A percentile compares a stretch with the other conserved stretches of the same genome.
Conservation (phyloP, 1,140 invertebrate species). For the Drosophila yakuba region DNA sequence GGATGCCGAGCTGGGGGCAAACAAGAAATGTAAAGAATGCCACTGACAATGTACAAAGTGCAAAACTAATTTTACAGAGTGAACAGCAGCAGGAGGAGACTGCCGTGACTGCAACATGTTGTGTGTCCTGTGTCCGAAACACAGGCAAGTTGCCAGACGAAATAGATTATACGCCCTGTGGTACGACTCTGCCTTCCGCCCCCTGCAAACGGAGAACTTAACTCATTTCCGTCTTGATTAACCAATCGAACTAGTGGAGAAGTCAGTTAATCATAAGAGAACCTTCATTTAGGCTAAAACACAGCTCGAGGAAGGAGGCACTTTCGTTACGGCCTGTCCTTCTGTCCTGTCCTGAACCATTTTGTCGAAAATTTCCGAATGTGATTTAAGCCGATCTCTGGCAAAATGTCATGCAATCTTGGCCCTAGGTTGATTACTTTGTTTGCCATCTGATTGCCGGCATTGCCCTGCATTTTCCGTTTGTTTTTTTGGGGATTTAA, state of each 20-base stretch:
- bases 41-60: constrained; percentile 83
- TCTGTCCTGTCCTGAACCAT: not conserved
- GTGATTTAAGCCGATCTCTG: constrained; percentile 19
- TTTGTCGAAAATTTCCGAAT: constrained; percentile 23
- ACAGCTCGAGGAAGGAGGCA: not conserved
- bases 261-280: constrained; percentile 39
- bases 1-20: constrained; percentile 35
- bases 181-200: not conserved
- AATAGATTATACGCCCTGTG: constrained; percentile 74
- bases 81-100: constrained; percentile 44
- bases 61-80: constrained; percentile 83
- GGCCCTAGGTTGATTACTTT: constrained; percentile 51
- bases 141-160: constrained; percentile 45
- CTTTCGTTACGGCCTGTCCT: not conserved
- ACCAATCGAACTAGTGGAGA: constrained; percentile 24
- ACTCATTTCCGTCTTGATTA: constrained; percentile 28
- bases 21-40: constrained; percentile 81
- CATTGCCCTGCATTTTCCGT: constrained; percentile 15
- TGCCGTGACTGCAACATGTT: constrained; percentile 60
- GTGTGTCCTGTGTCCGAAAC: constrained; percentile 27
- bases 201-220: not conserved
- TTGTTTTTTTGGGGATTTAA: constrained; percentile 37
- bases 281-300: constrained; percentile 31
- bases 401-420: constrained; percentile 38
- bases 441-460: constrained; percentile 50